phyloP scores from a whole-genome alignment of 2,888 invertebrate genomes.

The Phytoseiulus persimilis region DNA sequence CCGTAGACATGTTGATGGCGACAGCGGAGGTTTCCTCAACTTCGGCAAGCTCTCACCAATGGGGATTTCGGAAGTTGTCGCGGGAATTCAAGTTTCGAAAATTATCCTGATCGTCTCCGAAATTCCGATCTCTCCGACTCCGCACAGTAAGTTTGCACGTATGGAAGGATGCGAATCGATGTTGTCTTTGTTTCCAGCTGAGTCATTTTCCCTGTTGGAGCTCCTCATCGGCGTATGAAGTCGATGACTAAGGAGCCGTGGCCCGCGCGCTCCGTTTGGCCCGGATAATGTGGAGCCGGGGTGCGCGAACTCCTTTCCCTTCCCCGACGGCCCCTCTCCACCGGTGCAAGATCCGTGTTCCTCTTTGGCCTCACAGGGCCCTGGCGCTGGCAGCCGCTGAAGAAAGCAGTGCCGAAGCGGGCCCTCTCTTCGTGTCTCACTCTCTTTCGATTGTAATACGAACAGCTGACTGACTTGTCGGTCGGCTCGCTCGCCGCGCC shows the following conservation, averaged over 20 bases:
- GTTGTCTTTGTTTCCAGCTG: too few species aligned
- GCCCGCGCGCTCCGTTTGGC: background rate
- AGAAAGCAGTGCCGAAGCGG: background rate
- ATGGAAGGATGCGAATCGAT: too few species aligned
- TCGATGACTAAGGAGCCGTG: background rate
- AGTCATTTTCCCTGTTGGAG: too few species aligned
- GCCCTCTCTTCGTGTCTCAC: background rate
- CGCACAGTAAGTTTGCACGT: too few species aligned
- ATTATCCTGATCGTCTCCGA: too few species aligned
- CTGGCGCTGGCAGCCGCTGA: background rate
- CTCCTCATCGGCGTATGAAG: too few species aligned
- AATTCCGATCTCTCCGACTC: too few species aligned
- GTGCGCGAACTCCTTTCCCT: background rate
- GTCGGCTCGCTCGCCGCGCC: background rate
- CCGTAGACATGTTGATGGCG: background rate
- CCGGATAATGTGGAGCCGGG: background rate
- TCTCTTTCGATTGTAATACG: background rate
- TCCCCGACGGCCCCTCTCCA: background rate
- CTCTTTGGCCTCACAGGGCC: background rate
- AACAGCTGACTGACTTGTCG: conserved; percentile 5
- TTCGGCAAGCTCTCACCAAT: background rate
- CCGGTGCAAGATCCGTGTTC: background rate
- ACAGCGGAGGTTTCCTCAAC: background rate
- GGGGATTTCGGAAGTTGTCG: too few species aligned
- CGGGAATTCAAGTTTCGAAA: too few species aligned